Percentiles rank a stretch among this genome's conserved stretches.
Evolutionary conservation across 2,113 vertebrate species (phyloP).

Genomic region (Lepus europaeus): DNA sequence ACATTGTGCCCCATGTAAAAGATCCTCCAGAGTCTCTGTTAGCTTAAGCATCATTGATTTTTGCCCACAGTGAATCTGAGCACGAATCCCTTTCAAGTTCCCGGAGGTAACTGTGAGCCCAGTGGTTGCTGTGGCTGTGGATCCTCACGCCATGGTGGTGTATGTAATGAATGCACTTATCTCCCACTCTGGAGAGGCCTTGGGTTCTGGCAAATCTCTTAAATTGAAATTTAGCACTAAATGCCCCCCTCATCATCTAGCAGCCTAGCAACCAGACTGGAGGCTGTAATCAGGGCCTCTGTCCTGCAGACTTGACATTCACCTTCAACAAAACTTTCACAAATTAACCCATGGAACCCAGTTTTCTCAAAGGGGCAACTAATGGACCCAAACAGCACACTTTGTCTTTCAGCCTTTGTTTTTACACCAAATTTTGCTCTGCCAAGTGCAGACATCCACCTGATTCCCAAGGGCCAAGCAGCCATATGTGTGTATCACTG

Average conservation of each 20-base stretch:
- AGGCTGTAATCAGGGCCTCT: background rate
- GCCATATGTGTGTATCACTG: conserved; percentile 25
- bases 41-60: background rate
- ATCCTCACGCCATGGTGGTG: rapidly evolving
- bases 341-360: too few species aligned
- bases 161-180: rapidly evolving
- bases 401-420: conserved; percentile 5
- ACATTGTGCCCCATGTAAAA: conserved; percentile 4
- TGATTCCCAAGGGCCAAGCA: conserved; percentile 80
- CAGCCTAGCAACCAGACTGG: too few species aligned
- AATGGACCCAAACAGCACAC: background rate
- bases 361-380: background rate
- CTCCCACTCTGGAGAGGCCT: background rate
- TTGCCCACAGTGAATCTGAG: background rate
- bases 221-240: background rate
- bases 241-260: background rate
- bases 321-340: background rate
- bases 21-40: background rate
- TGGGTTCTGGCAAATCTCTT: background rate
- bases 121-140: background rate
- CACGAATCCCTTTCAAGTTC: conserved; percentile 34
- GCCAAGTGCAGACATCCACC: background rate
- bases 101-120: background rate
- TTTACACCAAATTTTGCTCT: background rate
- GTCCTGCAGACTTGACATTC: background rate